Evolutionary conservation across 2,888 invertebrate species (phyloP), one percentile per base, ranked within the genome.

Genomic region (Dynastes maya): DNA sequence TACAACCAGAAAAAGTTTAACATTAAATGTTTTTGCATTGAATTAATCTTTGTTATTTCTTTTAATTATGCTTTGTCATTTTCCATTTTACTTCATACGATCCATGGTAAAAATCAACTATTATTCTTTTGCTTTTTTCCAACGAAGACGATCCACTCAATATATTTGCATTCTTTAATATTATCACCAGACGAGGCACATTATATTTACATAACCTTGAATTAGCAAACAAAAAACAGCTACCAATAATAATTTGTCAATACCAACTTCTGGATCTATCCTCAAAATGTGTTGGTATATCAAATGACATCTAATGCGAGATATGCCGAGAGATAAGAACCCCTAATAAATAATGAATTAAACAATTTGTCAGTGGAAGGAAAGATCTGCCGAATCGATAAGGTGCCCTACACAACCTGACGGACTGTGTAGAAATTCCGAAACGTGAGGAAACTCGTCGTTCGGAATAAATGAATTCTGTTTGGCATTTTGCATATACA

Each of bases 341-440:
- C 45, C 32, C 8, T 22, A 6, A 37, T 63, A 63, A 13, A 11
- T 45, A 13, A 61, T 74, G 72, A 74, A 74, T 74, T 74, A 74
- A 74, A 74, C 72, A 61, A 74, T 61, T 74, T 74, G 72, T 74
- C 72, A 74, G 49, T 27, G 68, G 29, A 9, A n/a, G 8, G 27
- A 22, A 61, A 61, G 61, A 74, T 74, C 61, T 32, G 27, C 16
- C 55, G 3, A 37, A 40, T 9, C 40, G 72, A 74, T 74, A 74
- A 74, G 72, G 13, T 11, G 11, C 29, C 29, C n/a, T 1, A 63
- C 11, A 61, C 63, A 32, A 32, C 11, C 13, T 63, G 29, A 3
- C 32, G 29, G 32, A 29, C 29, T 6, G 29, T 37, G 32, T 11
- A 64, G n/a, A 64, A 13, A 29, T 29, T 11, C 22, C 6, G 63